Evolutionary conservation across 2,888 invertebrate species (phyloP).

Genomic region (Ferrisia virgata): DNA sequence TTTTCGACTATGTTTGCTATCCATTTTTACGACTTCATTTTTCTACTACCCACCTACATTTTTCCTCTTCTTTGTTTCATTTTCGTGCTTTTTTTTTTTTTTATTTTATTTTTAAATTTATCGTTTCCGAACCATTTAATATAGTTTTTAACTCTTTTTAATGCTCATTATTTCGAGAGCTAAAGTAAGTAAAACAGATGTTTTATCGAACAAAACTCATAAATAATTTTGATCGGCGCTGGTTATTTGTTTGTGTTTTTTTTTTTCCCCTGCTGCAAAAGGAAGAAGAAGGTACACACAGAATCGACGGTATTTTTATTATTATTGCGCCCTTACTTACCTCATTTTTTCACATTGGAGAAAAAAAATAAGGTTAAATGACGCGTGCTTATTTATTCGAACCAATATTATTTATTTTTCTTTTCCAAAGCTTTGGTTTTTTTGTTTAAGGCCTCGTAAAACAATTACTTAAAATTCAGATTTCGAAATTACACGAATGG

Average conservation of each 20-base stretch:
- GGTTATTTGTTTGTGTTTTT: too few species aligned
- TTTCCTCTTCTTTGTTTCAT: not conserved
- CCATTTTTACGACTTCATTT: not conserved
- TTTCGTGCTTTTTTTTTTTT: not conserved
- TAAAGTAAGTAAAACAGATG: conserved; percentile 14
- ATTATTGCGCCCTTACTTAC: not conserved
- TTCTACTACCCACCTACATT: not conserved
- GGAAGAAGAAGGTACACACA: not conserved
- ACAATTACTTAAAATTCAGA: too few species aligned
- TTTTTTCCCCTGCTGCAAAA: not conserved
- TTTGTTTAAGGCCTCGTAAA: too few species aligned
- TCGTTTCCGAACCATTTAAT: conserved; percentile 5
- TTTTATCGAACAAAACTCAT: not conserved
- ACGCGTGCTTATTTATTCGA: not conserved
- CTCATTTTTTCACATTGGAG: not conserved
- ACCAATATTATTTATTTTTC: not conserved
- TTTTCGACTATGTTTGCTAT: not conserved
- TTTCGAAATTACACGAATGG: not conserved
- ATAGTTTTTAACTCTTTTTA: conserved; percentile 1
- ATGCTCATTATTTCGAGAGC: not conserved
- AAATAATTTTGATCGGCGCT: not conserved
- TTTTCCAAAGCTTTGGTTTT: not conserved
- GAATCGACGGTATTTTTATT: not conserved
- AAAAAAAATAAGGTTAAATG: not conserved
- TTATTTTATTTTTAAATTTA: not conserved